A percentile compares a stretch with the other conserved stretches of the same genome.
phyloP scores from a whole-genome alignment of 2,113 vertebrate species.

The Sander vitreus region DNA sequence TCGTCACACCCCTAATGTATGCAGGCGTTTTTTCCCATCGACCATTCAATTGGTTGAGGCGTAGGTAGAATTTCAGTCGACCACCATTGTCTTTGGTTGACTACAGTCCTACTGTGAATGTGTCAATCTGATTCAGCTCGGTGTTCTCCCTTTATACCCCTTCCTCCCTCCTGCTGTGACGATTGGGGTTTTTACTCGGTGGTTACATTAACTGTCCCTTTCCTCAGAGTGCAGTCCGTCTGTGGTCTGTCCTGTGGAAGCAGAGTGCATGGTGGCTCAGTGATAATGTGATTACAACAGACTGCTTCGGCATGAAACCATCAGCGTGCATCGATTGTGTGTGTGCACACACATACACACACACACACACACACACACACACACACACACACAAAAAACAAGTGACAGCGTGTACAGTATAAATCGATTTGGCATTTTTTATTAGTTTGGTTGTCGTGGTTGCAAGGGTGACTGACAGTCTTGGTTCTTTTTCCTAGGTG shows the following conservation, averaged over 20 bases:
- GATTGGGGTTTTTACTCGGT: slow-evolving; percentile 25
- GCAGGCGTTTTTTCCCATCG: too few species aligned
- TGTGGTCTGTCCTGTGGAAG: slow-evolving; percentile 67
- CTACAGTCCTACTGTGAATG: neutral
- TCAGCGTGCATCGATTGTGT: slow-evolving; percentile 58
- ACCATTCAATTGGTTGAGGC: too few species aligned
- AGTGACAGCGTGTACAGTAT: slow-evolving; percentile 19
- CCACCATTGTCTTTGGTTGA: too few species aligned
- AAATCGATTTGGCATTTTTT: slow-evolving; percentile 22
- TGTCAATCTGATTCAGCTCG: neutral
- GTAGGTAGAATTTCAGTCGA: too few species aligned
- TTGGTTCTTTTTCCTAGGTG: slow-evolving; percentile 73
- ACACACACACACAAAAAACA: slow-evolving; percentile 8
- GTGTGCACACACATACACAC: slow-evolving; percentile 1
- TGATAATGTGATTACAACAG: slow-evolving; percentile 71
- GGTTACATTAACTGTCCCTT: slow-evolving; percentile 52
- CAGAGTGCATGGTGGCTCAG: slow-evolving; percentile 50
- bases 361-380: slow-evolving; percentile 22
- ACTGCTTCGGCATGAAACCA: slow-evolving; percentile 37
- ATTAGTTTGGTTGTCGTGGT: slow-evolving; percentile 31
- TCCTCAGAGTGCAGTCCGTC: slow-evolving; percentile 48
- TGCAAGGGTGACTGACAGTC: slow-evolving; percentile 37
- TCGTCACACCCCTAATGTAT: too few species aligned
- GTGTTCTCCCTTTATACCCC: neutral
- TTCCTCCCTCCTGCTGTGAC: slow-evolving; percentile 5